A percentile compares a stretch with the other conserved stretches of the same genome.
Conservation (phyloP, 2,888 invertebrate genomes). For the Nasonia oneida region DNA sequence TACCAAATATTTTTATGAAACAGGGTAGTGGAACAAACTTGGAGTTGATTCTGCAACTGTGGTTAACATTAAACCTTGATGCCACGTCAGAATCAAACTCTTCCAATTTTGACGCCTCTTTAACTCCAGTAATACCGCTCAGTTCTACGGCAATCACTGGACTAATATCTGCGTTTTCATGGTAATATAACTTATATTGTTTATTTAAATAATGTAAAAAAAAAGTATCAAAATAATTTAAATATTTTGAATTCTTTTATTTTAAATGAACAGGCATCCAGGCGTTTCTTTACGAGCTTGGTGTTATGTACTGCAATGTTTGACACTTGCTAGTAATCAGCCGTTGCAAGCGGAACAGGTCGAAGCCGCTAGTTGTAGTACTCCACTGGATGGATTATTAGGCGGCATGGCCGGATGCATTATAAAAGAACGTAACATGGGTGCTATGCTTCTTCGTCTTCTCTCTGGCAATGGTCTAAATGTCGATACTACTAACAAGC, state of each 20-base stretch:
- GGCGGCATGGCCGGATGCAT: constrained; percentile 84
- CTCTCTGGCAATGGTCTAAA: constrained; percentile 84
- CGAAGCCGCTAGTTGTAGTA: constrained; percentile 71
- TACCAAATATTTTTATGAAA: constrained; percentile 43
- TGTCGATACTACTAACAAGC: constrained; percentile 80
- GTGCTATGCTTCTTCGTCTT: constrained; percentile 84
- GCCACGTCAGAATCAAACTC: constrained; percentile 78
- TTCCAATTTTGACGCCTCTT: constrained; percentile 81
- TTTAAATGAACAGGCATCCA: constrained; percentile 79
- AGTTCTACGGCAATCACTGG: constrained; percentile 84
- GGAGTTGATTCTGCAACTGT: constrained; percentile 91
- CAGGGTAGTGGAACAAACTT: constrained; percentile 88
- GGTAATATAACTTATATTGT: constrained; percentile 73
- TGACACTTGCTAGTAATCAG: constrained; percentile 87
- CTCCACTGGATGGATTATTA: constrained; percentile 73
- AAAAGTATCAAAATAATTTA: not conserved
- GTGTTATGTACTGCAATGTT: constrained; percentile 88
- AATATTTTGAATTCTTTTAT: constrained; percentile 24
- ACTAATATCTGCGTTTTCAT: constrained; percentile 84
- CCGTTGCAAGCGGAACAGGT: constrained; percentile 74
- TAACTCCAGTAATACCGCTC: constrained; percentile 84
- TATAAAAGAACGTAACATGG: constrained; percentile 84
- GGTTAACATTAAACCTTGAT: constrained; percentile 90
- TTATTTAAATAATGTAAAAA: constrained; percentile 6
- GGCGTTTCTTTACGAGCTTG: constrained; percentile 88